Evolutionary conservation across 2,888 invertebrate genomes (phyloP), one percentile per base, ranked within the genome.

Genomic region (Folsomia candida): DNA sequence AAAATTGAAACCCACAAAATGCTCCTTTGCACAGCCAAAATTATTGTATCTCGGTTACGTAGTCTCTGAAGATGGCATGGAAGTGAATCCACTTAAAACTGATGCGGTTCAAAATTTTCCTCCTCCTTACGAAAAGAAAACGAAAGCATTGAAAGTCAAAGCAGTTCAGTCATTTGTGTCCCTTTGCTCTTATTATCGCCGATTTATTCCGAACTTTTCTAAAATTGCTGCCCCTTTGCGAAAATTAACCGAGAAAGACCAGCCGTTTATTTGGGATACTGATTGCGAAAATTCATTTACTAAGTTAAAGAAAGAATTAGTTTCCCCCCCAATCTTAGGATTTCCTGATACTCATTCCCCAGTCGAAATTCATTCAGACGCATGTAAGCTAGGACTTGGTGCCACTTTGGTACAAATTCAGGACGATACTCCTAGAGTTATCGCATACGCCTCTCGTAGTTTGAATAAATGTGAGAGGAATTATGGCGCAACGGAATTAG

Each of bases 401-500:
- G n/a, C n/a, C n/a, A n/a, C n/a, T n/a, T n/a, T n/a, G n/a, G n/a
- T n/a, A n/a, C n/a, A n/a, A n/a, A n/a, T n/a, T n/a, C n/a, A n/a
- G n/a, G n/a, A n/a, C n/a, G 9, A 47, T 18, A 9, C 47, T 11
- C 81, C 37, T 75, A 0, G 54, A 65, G 66, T 66, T 2, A 58
- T 73, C n/a, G 72, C 59, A 6, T 72, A 67, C 57, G 26, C 69
- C 0, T 65, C 61, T 2, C 58, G 70, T n/a, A n/a, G n/a, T n/a
- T n/a, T n/a, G n/a, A n/a, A n/a, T n/a, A n/a, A n/a, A n/a, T n/a
- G n/a, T n/a, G 83, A 83, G 77, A 72, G 77, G 20, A 80, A 77
- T 24, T 83, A 82, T 68, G 81, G 81, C 24, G 81, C 81, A 0
- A 81, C 82, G 28, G 83, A 85, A 47, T 69, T 83, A 28, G 84